Evolutionary conservation across 2,888 invertebrate genomes (phyloP), one percentile per base, ranked within the genome.

Genomic region (Helobdella robusta): DNA sequence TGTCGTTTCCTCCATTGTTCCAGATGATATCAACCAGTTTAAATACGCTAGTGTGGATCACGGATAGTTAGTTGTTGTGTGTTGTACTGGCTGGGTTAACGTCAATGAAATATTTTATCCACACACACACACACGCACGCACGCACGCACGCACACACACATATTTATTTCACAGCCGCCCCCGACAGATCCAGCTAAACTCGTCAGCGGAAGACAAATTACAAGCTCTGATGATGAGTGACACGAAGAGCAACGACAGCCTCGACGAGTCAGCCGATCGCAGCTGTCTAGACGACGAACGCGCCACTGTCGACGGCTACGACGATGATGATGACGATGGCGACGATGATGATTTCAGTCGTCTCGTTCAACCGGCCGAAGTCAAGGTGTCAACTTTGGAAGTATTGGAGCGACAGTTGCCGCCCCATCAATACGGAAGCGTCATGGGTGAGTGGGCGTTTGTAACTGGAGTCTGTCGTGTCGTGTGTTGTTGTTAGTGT

Each of bases 301-400:
- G 28, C 56, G 23, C n/a, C 28, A 32, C 32, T 2, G 56, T 30
- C n/a, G 28, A 28, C 30, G 56, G 32, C 56, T 28, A 32, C 8
- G n/a, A n/a, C 3, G 28, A 56, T 15, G n/a, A n/a, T n/a, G n/a
- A n/a, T n/a, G 56, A 30, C 2, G 56, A 56, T n/a, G 28, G 30
- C 30, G 56, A 56, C 56, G 56, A 32, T 11, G n/a, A n/a, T 2
- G 28, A 56, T 15, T n/a, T 30, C 5, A 32, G 25, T 30, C 32
- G 56, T 32, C 59, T 65, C n/a, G 65, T 65, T 18, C 65, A 65
- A 23, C 65, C 65, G 15, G 40, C 35, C 50, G 65, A 65, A 59
- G 65, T 65, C 1, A 56, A 56, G 20, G 59, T 65, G 6, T 65
- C 65, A 3, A 48, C 46, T 20, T 34, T 40, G 23, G 48, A 23